These are phyloP conservation scores for Pangasianodon gigas DNA, from an alignment of 2,113 vertebrate genomes.

Conservation along the genomic window DNA sequence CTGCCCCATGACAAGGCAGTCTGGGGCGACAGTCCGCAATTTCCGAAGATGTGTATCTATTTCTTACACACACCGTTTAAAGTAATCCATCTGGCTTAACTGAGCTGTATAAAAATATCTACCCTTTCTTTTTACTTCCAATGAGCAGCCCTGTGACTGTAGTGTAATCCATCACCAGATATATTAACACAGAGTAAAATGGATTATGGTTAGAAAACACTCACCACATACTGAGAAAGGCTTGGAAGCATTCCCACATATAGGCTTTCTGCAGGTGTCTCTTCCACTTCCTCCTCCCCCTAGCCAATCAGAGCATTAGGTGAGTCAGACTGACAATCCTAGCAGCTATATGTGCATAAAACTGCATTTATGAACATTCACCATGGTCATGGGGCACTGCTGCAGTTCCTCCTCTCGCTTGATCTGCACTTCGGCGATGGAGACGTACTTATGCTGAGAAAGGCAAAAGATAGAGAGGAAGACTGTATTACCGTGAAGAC, in stretches of 20 bases:
- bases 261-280: conserved; percentile 85
- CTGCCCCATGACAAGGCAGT: not conserved
- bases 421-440: conserved; percentile 93
- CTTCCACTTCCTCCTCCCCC: conserved; percentile 93
- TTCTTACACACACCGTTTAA: not conserved
- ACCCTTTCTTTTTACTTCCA: not conserved
- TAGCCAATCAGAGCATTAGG: conserved; percentile 58
- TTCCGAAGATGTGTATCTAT: not conserved
- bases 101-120: not conserved
- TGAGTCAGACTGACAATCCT: conserved; percentile 13
- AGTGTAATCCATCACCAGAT: not conserved
- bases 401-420: conserved; percentile 91
- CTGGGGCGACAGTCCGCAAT: not conserved
- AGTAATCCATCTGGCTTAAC: not conserved
- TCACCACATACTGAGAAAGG: conserved; percentile 96
- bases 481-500: conserved; percentile 32
- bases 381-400: conserved; percentile 92
- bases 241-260: conserved; percentile 91
- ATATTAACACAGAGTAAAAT: not conserved
- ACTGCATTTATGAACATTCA: conserved; percentile 62
- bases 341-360: not conserved
- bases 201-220: conserved; percentile 43
- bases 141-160: not conserved
- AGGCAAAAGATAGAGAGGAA: conserved; percentile 30
- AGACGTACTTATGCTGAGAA: conserved; percentile 91